Evolutionary conservation across 2,113 vertebrate species (phyloP).

Genomic region (Amphiprion ocellaris): DNA sequence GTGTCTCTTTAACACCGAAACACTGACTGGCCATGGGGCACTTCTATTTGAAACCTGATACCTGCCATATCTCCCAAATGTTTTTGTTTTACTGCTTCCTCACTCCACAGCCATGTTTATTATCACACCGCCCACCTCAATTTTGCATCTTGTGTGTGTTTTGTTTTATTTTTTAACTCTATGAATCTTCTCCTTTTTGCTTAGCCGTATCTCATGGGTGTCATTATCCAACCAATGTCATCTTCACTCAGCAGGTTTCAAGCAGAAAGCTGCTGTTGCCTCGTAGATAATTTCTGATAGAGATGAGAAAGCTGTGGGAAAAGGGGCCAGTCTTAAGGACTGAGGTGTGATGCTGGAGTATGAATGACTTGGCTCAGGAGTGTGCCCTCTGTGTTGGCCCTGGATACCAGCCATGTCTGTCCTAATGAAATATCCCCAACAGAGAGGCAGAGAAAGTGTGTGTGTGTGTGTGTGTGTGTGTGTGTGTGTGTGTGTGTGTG

Average conservation of each 20-base stretch:
- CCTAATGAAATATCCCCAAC: constrained; percentile 76
- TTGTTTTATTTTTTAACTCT: background rate
- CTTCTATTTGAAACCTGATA: constrained; percentile 27
- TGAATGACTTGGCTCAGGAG: constrained; percentile 60
- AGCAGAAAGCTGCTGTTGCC: constrained; percentile 47
- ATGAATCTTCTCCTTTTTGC: background rate
- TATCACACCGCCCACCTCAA: constrained; percentile 42
- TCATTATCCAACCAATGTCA: constrained; percentile 67
- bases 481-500: background rate
- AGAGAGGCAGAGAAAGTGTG: background rate
- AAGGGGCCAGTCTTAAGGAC: constrained; percentile 44
- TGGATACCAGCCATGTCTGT: constrained; percentile 64
- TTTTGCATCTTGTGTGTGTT: constrained; percentile 23
- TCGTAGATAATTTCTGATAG: constrained; percentile 60
- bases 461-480: background rate
- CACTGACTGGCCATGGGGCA: background rate
- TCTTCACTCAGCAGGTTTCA: constrained; percentile 56
- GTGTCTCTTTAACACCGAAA: constrained; percentile 52
- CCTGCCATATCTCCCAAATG: constrained; percentile 35
- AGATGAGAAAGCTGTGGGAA: constrained; percentile 36
- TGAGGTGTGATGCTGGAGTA: constrained; percentile 39
- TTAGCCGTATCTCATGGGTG: constrained; percentile 38
- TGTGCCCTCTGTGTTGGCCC: constrained; percentile 57
- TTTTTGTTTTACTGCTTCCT: constrained; percentile 60
- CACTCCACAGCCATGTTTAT: constrained; percentile 60